phyloP scores from a whole-genome alignment of 1,140 invertebrate genomes.

The Cepaea nemoralis region DNA sequence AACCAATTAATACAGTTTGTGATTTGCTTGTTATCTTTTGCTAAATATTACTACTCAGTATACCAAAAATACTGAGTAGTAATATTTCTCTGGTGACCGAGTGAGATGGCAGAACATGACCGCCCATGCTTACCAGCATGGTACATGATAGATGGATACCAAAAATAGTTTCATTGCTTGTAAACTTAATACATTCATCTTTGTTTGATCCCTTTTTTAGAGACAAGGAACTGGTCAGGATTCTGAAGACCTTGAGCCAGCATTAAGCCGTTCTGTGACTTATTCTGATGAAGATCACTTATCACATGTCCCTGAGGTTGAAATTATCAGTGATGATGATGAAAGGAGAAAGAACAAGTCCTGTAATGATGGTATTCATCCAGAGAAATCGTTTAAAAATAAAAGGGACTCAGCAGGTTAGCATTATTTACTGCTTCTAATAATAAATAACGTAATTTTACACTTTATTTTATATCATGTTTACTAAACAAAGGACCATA shows the following conservation, averaged over 20 bases:
- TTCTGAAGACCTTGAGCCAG: not conserved
- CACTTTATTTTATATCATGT: too few species aligned
- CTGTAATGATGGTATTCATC: not conserved
- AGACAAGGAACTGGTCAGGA: not conserved
- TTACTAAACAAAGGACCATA: too few species aligned
- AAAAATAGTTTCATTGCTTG: too few species aligned
- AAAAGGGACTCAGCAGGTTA: not conserved
- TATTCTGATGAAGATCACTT: constrained; percentile 35
- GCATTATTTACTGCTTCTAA: not conserved
- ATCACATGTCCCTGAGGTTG: constrained; percentile 21
- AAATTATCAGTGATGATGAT: constrained; percentile 24
- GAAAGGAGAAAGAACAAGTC: not conserved
- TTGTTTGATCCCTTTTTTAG: not conserved
- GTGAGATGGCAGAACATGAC: too few species aligned
- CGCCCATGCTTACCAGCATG: too few species aligned
- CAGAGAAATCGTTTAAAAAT: not conserved
- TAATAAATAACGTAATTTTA: not conserved
- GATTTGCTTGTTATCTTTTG: too few species aligned
- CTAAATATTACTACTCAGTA: too few species aligned
- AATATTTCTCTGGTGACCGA: too few species aligned
- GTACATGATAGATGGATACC: too few species aligned
- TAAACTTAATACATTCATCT: not conserved
- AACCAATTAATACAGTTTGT: too few species aligned
- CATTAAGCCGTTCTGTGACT: constrained; percentile 27
- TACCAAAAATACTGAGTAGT: too few species aligned